A percentile compares a stretch with the other conserved stretches of the same genome.
Conservation (phyloP, 2,888 invertebrate species). For the Lordiphosa fenestrarum region DNA sequence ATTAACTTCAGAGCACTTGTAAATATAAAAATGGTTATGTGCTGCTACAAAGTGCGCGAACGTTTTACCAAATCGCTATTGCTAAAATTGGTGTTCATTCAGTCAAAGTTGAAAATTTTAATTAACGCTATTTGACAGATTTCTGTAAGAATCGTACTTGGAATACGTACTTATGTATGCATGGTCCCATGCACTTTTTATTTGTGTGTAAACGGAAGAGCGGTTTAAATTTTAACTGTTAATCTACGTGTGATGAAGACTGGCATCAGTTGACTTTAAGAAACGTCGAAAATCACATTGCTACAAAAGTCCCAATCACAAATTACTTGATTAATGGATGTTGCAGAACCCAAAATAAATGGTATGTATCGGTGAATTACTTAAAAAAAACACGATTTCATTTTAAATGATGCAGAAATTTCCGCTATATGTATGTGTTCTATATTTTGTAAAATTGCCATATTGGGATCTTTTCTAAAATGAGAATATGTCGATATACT, state of each 20-base stretch:
- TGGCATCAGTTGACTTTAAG: too few relatives aligned
- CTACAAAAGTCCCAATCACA: constrained; percentile 2
- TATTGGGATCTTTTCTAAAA: too few relatives aligned
- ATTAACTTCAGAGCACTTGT: neutral
- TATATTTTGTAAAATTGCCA: too few relatives aligned
- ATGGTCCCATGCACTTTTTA: neutral
- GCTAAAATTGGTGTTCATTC: constrained; percentile 1
- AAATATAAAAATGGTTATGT: constrained; percentile 16
- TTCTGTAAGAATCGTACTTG: constrained; percentile 23
- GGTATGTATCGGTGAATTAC: too few relatives aligned
- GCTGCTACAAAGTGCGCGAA: constrained; percentile 5
- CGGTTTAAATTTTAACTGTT: neutral
- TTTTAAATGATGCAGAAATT: too few relatives aligned
- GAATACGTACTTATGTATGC: constrained; percentile 10
- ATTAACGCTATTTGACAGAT: constrained; percentile 9
- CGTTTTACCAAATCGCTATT: constrained; percentile 2
- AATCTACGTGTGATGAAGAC: neutral
- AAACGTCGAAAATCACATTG: neutral
- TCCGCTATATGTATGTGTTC: too few relatives aligned
- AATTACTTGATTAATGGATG: neutral
- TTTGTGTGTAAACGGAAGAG: neutral
- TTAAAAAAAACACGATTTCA: too few relatives aligned
- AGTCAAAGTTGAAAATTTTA: constrained; percentile 10
- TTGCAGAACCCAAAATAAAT: too few relatives aligned
- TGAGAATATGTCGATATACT: too few relatives aligned